Base-by-base conservation (phyloP, 2,888 invertebrate genomes). In the Cerastis leucographa region DNA sequence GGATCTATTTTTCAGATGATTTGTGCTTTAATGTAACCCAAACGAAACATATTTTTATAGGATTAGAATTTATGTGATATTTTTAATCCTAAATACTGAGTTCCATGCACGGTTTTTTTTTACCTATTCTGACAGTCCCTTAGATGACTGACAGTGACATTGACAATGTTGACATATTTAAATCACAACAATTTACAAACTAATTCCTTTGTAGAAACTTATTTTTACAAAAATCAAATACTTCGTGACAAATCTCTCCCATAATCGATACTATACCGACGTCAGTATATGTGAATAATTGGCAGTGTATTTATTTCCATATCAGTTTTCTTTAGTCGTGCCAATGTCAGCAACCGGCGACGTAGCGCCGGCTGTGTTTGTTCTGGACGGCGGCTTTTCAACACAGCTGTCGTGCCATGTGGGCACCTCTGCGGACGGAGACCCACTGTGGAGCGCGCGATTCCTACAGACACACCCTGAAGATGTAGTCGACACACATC, bases 391-490 rank as follows among this genome's bases (percentile, higher is more conserved):
- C 8, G 98, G 99, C 5, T 98, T 98, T 91, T 98, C 98, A 11
- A 97, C 98, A 0, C 98, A 98, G 93, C 95, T 99, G 84, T 97
- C 97, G 1, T 97, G 97, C 51, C 98, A 98, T 91, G 97, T 98
- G 7, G 97, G 97, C 25, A 96, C 97, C 71, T 97, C 97, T 46
- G 97, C 98, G 40, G 98, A 99, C 92, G 98, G 98, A 0, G 98
- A 99, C 93, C 98, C 99, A 0, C 93, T 99, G 64, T 99, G 99
- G 99, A 98, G 98, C 88, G 98, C 99, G 14, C 97, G 98, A 72
- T 98, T 98, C 89, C 97, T 99, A 78, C 97, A 97, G 66, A 98
- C 98, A 0, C 97, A 98, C 92, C 98, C 98, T 0, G 97, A 98
- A 25, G 98, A 98, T 19, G 97, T 99, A 59, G 96, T 97, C 71